These are phyloP conservation scores for Lanius ludovicianus DNA, from an alignment of 2,113 vertebrate genomes.

Conservation along the genomic window DNA sequence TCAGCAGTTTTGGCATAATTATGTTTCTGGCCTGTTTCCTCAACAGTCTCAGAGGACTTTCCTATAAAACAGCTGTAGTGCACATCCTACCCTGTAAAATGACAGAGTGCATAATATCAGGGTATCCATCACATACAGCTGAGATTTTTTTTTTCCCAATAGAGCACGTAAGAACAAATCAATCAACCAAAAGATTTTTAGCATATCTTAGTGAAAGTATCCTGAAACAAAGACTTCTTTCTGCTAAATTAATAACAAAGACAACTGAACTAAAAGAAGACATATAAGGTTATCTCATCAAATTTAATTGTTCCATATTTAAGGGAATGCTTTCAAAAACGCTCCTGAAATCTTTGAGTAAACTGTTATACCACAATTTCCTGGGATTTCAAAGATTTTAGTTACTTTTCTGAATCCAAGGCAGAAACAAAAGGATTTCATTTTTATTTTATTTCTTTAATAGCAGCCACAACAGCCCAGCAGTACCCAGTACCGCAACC, in stretches of 20 bases:
- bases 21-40: slow-evolving; percentile 64
- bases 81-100: not conserved
- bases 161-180: not conserved
- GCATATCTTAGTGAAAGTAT: not conserved
- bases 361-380: not conserved
- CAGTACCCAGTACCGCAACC: not conserved
- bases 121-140: not conserved
- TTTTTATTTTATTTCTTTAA: not conserved
- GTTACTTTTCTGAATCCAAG: not conserved
- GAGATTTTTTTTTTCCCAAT: not conserved
- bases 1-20: slow-evolving; percentile 51
- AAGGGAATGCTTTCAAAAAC: not conserved
- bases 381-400: not conserved
- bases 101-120: not conserved
- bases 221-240: not conserved
- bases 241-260: not conserved
- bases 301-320: not conserved
- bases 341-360: not conserved
- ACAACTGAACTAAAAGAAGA: not conserved
- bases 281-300: not conserved
- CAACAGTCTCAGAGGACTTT: slow-evolving; percentile 45
- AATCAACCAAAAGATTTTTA: not conserved
- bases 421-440: not conserved
- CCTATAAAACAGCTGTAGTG: slow-evolving; percentile 54
- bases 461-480: not conserved